Base-by-base conservation (phyloP, 2,888 invertebrate genomes). In the Cantharis rufa region DNA sequence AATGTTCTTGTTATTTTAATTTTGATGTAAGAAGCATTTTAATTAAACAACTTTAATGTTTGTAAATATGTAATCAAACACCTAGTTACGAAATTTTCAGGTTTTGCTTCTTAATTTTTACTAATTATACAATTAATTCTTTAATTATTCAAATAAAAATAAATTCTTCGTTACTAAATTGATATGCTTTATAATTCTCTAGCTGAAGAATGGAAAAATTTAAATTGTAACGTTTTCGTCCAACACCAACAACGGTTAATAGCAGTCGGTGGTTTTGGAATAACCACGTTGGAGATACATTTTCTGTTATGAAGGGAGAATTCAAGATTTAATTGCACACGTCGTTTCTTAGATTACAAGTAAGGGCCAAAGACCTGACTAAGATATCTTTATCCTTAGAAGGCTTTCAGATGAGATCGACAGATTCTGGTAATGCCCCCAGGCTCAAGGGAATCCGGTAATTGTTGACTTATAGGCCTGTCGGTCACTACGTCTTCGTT, bases 391-490 rank as follows among this genome's bases (percentile, higher is more conserved):
- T 82, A 81, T 82, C 80, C 82, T 78, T 77, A 72, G 75, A 77
- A 75, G 80, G 74, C 71, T 78, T 79, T 73, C 75, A 76, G 79
- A 81, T 81, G 73, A 77, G 79, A 81, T 81, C 81, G 81, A 81
- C 80, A 81, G 81, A 81, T 81, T 79, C 79, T 75, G 72, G 76
- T 79, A 79, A 79, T 79, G 74, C 81, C 80, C 80, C 64, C 75
- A 71, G 80, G 77, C 85, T 82, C 83, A 76, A 76, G 86, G 86
- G 87, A 86, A 84, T 84, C 83, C 83, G 85, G 86, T 87, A 87
- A 87, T 87, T 86, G 86, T 86, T 86, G 86, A 86, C 86, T 86
- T 86, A 86, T 86, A 85, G 84, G 83, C 84, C 84, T 84, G 86
- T 86, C 86, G 85, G 84, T 84, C 85, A 83, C 81, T 85, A 84